Evolutionary conservation across 2,797 vertebrate genomes (phyloP).

Genomic region (Anniella stebbinsi): DNA sequence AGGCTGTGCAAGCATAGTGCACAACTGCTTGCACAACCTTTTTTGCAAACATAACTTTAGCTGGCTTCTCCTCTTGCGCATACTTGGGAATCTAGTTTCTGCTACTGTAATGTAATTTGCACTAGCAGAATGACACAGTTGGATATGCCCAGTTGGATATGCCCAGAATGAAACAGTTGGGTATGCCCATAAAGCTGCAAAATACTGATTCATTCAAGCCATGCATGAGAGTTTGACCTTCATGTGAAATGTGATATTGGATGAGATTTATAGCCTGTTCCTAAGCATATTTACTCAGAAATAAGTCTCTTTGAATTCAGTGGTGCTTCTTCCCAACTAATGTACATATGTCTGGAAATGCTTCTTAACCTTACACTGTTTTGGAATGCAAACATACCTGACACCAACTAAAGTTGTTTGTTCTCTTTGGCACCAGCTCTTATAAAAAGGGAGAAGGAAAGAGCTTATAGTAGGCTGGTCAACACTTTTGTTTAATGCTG

Average conservation of each 20-base stretch:
- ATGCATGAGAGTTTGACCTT: not conserved
- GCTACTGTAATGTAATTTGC: no score
- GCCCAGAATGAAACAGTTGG: no score
- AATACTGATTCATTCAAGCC: not conserved
- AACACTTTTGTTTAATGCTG: constrained; percentile 1
- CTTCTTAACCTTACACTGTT: not conserved
- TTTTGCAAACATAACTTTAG: no score
- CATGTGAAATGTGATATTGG: not conserved
- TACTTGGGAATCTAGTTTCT: no score
- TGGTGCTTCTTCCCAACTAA: not conserved
- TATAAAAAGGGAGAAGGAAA: not conserved
- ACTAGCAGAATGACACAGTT: no score
- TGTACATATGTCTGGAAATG: not conserved
- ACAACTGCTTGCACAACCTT: no score
- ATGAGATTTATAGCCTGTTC: not conserved
- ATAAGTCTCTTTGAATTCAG: not conserved
- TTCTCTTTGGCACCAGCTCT: not conserved
- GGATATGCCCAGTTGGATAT: not conserved
- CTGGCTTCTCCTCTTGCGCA: no score
- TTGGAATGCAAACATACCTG: constrained; percentile 5
- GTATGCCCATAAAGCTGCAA: not conserved
- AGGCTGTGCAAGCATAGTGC: no score
- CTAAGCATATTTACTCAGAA: not conserved
- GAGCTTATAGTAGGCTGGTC: not conserved
- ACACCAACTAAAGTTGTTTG: not conserved